These are phyloP conservation scores for Meleagris gallopavo DNA, from an alignment of 2,113 vertebrate species.

Conservation along the genomic window DNA sequence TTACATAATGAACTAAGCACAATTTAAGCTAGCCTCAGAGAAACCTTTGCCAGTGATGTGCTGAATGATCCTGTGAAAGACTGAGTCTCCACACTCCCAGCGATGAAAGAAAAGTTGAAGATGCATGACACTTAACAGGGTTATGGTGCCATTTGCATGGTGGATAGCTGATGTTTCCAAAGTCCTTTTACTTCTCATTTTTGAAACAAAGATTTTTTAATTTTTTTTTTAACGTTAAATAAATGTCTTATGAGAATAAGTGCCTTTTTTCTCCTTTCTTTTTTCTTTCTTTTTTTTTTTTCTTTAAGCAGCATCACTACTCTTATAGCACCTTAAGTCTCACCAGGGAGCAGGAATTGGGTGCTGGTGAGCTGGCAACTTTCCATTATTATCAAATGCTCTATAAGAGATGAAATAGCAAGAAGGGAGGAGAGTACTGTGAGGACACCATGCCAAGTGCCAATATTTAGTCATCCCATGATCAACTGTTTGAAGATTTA, in stretches of 20 bases:
- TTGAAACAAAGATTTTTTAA: slow-evolving; percentile 10
- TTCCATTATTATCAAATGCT: slow-evolving; percentile 73
- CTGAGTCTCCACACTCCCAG: background rate
- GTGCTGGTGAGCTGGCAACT: slow-evolving; percentile 62
- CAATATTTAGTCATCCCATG: slow-evolving; percentile 58
- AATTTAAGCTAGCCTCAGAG: background rate
- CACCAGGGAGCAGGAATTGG: slow-evolving; percentile 54
- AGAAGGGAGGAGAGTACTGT: slow-evolving; percentile 37
- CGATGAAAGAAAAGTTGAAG: slow-evolving; percentile 12
- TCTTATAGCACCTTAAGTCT: slow-evolving; percentile 41
- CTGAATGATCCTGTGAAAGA: background rate
- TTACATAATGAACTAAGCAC: slow-evolving; percentile 6
- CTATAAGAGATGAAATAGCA: slow-evolving; percentile 58
- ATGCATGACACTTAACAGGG: background rate
- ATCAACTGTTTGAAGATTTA: slow-evolving; percentile 66
- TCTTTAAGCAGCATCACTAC: background rate
- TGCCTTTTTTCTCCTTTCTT: slow-evolving; percentile 34
- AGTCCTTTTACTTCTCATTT: background rate
- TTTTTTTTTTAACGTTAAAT: background rate
- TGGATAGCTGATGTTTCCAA: background rate
- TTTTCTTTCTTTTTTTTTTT: slow-evolving; percentile 48
- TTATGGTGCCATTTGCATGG: background rate
- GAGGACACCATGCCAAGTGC: slow-evolving; percentile 39
- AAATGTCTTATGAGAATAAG: slow-evolving; percentile 50
- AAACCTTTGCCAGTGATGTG: background rate